phyloP scores from a whole-genome alignment of 2,888 invertebrate species.

The Chironomus tentans region DNA sequence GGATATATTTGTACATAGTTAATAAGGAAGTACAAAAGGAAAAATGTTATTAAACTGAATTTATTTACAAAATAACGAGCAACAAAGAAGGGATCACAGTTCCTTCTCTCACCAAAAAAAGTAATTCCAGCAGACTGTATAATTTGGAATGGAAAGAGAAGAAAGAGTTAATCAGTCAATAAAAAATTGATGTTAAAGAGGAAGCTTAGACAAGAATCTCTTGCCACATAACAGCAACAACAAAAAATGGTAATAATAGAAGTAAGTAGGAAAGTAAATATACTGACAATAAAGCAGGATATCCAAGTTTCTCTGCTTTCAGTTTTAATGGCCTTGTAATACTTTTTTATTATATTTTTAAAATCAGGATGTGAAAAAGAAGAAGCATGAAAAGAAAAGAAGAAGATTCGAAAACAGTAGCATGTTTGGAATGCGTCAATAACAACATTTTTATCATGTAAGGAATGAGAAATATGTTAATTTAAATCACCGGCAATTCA shows the following conservation, averaged over 20 bases:
- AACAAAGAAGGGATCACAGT: neutral
- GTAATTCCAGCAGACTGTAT: neutral
- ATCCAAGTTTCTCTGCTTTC: neutral
- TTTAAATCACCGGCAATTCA: neutral
- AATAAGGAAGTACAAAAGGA: constrained; percentile 22
- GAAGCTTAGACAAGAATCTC: neutral
- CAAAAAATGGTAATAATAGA: neutral
- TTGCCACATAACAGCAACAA: neutral
- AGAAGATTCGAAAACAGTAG: neutral
- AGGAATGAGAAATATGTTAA: neutral
- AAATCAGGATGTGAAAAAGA: constrained; percentile 2
- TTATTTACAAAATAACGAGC: neutral
- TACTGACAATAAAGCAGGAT: constrained; percentile 1
- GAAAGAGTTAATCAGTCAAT: constrained; percentile 2
- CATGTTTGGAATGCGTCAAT: neutral
- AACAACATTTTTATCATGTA: neutral
- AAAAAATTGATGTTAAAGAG: neutral
- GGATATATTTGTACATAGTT: constrained; percentile 10
- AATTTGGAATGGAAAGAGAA: neutral
- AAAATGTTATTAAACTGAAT: constrained; percentile 21
- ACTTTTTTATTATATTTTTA: neutral
- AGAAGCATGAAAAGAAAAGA: neutral
- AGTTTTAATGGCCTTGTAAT: neutral
- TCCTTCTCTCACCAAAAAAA: neutral
- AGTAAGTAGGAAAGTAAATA: neutral